A percentile compares a stretch with the other conserved stretches of the same genome.
phyloP scores from a whole-genome alignment of 2,888 invertebrate species.

The Nemapogon koenigi region DNA sequence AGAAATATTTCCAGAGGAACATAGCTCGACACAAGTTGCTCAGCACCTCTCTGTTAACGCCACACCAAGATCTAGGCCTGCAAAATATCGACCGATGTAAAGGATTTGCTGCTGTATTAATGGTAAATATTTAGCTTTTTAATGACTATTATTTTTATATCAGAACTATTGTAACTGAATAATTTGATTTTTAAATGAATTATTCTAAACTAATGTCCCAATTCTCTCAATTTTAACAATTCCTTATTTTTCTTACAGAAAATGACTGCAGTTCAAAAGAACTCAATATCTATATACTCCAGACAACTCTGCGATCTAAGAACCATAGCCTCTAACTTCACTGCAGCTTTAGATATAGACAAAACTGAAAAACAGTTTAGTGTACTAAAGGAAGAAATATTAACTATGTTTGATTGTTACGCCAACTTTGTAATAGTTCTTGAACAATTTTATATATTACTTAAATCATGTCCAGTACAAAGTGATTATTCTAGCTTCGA shows the following conservation, averaged over 20 bases:
- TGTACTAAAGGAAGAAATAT: constrained; percentile 35
- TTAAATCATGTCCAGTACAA: constrained; percentile 59
- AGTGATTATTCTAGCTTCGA: constrained; percentile 25
- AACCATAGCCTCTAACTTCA: constrained; percentile 44
- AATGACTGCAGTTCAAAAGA: constrained; percentile 71
- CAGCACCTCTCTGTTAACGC: constrained; percentile 66
- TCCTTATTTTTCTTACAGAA: constrained; percentile 43
- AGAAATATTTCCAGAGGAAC: constrained; percentile 76
- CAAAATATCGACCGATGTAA: constrained; percentile 84
- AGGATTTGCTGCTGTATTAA: constrained; percentile 83
- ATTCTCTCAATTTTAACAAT: neutral
- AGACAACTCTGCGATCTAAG: constrained; percentile 64
- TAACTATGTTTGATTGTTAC: constrained; percentile 51
- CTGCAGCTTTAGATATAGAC: constrained; percentile 36
- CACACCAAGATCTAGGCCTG: constrained; percentile 79
- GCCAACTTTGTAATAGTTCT: constrained; percentile 60
- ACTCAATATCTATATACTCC: constrained; percentile 63
- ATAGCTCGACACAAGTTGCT: constrained; percentile 72
- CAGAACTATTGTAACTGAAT: neutral
- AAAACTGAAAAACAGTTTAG: constrained; percentile 28
- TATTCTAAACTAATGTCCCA: neutral
- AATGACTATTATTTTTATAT: neutral
- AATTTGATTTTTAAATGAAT: constrained; percentile 7
- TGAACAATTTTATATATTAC: constrained; percentile 71
- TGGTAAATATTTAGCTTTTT: constrained; percentile 48